These are phyloP conservation scores for Ctenochaetus hawaiiensis DNA, from an alignment of 2,797 vertebrate species.

Conservation along the genomic window DNA sequence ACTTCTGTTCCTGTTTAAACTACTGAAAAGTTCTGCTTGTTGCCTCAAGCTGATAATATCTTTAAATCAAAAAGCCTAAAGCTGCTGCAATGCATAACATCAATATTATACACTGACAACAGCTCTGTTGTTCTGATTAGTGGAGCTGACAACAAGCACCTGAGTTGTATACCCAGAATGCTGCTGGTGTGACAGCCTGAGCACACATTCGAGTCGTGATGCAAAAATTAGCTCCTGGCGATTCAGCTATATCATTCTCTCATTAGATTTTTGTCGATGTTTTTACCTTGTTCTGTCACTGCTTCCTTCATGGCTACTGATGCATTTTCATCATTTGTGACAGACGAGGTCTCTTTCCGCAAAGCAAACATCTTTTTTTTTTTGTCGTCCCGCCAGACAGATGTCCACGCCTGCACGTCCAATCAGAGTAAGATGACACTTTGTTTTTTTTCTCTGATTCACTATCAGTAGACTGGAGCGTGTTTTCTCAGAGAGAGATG, in stretches of 20 bases:
- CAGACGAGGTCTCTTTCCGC: conserved; percentile 19
- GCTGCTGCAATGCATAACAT: conserved; percentile 2
- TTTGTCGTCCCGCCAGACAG: conserved; percentile 30
- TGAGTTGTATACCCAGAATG: conserved; percentile 4
- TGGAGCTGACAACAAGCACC: conserved; percentile 16
- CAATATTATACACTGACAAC: conserved; percentile 15
- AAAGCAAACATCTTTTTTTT: conserved; percentile 15
- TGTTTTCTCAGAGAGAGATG: conserved; percentile 14
- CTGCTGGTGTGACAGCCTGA: conserved; percentile 21
- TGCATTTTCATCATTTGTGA: conserved; percentile 49
- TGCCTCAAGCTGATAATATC: neutral
- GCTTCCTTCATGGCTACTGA: conserved; percentile 30
- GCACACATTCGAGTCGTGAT: conserved; percentile 24
- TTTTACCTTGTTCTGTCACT: conserved; percentile 21
- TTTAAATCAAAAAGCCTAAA: conserved; percentile 21
- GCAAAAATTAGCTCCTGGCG: conserved; percentile 26
- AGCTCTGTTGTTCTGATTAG: conserved; percentile 27
- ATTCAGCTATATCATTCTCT: conserved; percentile 29
- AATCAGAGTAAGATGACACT: conserved; percentile 37
- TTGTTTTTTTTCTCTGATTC: conserved; percentile 38
- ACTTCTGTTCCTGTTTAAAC: neutral
- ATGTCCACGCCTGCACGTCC: conserved; percentile 26
- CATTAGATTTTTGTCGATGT: conserved; percentile 9
- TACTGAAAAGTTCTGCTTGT: neutral
- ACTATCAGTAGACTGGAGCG: conserved; percentile 16